phyloP scores from a whole-genome alignment of 2,113 vertebrate genomes.

The Oncorhynchus clarkii region DNA sequence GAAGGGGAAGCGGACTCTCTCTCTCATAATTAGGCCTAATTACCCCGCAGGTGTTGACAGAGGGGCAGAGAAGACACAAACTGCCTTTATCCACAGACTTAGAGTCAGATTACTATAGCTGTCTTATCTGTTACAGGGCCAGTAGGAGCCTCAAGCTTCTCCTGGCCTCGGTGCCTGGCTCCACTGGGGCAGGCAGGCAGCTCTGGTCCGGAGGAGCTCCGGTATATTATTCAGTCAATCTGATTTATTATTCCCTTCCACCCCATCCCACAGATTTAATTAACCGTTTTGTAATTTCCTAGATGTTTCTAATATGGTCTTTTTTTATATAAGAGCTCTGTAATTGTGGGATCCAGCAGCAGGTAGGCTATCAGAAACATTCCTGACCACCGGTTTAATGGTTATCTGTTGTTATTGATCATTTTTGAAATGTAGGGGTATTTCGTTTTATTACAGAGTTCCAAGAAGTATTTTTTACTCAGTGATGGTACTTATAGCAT shows the following conservation, averaged over 20 bases:
- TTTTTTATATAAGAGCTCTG: conserved; percentile 26
- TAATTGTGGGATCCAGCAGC: not conserved
- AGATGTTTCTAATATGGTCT: not conserved
- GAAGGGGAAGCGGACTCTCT: conserved; percentile 95
- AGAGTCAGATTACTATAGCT: conserved; percentile 98
- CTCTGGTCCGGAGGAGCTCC: conserved; percentile 62
- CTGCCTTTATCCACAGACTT: conserved; percentile 99
- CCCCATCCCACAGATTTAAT: conserved; percentile 37
- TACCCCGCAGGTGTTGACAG: conserved; percentile 99
- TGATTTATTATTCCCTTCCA: conserved; percentile 63
- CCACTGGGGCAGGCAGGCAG: conserved; percentile 76
- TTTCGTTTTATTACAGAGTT: conserved; percentile 6
- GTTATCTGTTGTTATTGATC: conserved; percentile 19
- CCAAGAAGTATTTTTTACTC: no score
- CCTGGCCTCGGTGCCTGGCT: conserved; percentile 54
- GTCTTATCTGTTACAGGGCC: conserved; percentile 95
- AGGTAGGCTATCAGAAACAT: not conserved
- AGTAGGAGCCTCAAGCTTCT: conserved; percentile 87
- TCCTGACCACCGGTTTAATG: not conserved
- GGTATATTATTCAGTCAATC: conserved; percentile 76
- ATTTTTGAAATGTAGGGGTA: conserved; percentile 16
- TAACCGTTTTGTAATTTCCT: conserved; percentile 23
- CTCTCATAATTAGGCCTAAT: conserved; percentile 99
- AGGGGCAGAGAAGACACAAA: conserved; percentile 97
- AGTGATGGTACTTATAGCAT: conserved; percentile 13